A percentile compares a stretch with the other conserved stretches of the same genome.
Evolutionary conservation across 2,113 vertebrate genomes (phyloP).

Genomic region (Pterocles gutturalis): DNA sequence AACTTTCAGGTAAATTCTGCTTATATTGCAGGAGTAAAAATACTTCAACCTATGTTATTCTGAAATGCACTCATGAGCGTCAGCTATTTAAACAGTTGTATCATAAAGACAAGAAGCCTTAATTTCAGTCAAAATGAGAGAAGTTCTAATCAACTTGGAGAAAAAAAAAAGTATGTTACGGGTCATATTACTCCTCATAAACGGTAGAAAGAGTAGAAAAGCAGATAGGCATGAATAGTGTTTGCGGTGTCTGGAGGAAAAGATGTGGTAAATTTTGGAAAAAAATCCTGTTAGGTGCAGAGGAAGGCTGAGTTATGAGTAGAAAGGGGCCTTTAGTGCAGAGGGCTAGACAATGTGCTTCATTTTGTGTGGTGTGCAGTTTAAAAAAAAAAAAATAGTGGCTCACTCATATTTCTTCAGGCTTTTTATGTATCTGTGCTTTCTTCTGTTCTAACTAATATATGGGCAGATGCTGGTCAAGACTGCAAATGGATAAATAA

Average conservation of each 20-base stretch:
- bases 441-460: background rate
- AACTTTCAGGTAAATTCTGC: background rate
- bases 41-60: background rate
- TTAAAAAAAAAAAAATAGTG: background rate
- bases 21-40: background rate
- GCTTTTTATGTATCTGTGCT: background rate
- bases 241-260: background rate
- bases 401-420: background rate
- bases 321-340: background rate
- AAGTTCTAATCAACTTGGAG: background rate
- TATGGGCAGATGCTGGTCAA: background rate
- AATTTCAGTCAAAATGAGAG: background rate
- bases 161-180: rapidly evolving
- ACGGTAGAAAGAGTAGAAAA: background rate
- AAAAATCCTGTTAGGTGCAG: background rate
- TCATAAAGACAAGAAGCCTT: background rate
- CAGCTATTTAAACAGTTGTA: background rate
- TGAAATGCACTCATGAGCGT: background rate
- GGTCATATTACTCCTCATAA: background rate
- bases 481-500: background rate
- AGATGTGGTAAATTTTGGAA: background rate
- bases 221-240: background rate
- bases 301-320: background rate
- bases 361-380: rapidly evolving
- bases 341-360: background rate